These are phyloP conservation scores for Melipona beecheii DNA, from an alignment of 2,888 invertebrate genomes.

Conservation along the genomic window DNA sequence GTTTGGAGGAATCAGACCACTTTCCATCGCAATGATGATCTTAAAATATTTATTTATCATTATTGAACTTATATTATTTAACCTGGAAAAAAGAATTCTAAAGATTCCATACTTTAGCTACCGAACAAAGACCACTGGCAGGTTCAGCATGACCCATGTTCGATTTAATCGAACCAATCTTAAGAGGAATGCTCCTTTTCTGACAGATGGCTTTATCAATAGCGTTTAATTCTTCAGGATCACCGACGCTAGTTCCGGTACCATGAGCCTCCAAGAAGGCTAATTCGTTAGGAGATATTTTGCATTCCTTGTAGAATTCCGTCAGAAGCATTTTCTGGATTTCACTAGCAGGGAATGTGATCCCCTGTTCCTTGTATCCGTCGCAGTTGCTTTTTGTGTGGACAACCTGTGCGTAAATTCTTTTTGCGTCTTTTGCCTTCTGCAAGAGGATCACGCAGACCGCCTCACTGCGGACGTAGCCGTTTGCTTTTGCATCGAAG, in stretches of 20 bases:
- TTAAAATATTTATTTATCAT: slow-evolving; percentile 72
- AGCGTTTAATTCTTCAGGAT: slow-evolving; percentile 95
- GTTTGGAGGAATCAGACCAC: slow-evolving; percentile 93
- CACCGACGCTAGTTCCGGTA: slow-evolving; percentile 93
- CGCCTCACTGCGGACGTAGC: slow-evolving; percentile 94
- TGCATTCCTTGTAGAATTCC: slow-evolving; percentile 87
- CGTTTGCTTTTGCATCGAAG: slow-evolving; percentile 93
- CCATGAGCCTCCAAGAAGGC: slow-evolving; percentile 90
- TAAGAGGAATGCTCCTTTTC: slow-evolving; percentile 90
- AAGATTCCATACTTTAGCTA: slow-evolving; percentile 88
- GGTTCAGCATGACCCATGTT: slow-evolving; percentile 98
- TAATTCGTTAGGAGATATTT: slow-evolving; percentile 86
- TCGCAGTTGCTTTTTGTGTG: slow-evolving; percentile 87
- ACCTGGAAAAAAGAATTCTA: not conserved
- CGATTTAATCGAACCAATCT: slow-evolving; percentile 96
- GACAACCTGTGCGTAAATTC: slow-evolving; percentile 85
- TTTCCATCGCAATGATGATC: slow-evolving; percentile 92
- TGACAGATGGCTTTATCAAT: slow-evolving; percentile 92
- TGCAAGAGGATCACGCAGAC: slow-evolving; percentile 90
- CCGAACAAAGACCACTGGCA: slow-evolving; percentile 91
- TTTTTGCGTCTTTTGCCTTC: slow-evolving; percentile 85
- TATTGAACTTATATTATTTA: not conserved
- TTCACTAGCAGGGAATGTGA: slow-evolving; percentile 80
- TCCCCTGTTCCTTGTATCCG: slow-evolving; percentile 84
- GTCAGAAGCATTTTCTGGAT: slow-evolving; percentile 82